A percentile compares a stretch with the other conserved stretches of the same genome.
These are phyloP conservation scores for Eurytoma californica DNA, from an alignment of 2,888 invertebrate genomes.

Conservation along the genomic window DNA sequence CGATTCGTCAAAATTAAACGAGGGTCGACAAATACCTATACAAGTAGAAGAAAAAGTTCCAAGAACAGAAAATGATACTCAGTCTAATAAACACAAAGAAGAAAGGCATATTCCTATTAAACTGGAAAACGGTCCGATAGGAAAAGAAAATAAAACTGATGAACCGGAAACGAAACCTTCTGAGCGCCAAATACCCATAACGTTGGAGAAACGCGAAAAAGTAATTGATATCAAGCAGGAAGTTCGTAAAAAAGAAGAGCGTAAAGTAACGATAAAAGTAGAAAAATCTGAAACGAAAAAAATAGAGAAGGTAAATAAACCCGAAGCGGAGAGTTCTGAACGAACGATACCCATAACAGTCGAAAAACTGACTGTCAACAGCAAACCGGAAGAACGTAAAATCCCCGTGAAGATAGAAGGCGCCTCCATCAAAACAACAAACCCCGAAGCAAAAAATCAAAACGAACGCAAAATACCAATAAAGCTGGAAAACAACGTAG, in stretches of 20 bases:
- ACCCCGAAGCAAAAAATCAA: background rate
- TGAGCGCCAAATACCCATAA: constrained; percentile 12
- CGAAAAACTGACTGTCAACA: background rate
- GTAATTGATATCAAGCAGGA: background rate
- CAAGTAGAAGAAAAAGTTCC: no score
- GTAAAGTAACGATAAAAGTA: background rate
- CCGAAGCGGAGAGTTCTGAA: background rate
- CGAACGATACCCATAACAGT: background rate
- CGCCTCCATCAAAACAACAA: no score
- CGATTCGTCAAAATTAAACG: no score
- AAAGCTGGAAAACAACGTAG: background rate
- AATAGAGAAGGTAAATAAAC: no score
- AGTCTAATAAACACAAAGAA: background rate
- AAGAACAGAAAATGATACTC: no score
- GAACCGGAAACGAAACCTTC: background rate
- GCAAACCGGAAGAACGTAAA: background rate
- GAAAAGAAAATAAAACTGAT: background rate
- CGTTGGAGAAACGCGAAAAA: constrained; percentile 6
- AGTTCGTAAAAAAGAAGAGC: background rate
- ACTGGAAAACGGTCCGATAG: background rate
- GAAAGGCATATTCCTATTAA: constrained; percentile 6
- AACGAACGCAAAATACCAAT: constrained; percentile 12
- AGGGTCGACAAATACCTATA: no score
- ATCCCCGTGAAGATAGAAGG: background rate
- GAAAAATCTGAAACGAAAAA: no score